Evolutionary conservation across 2,888 invertebrate genomes (phyloP), one percentile per base, ranked within the genome.

Genomic region (Cetonia aurata): DNA sequence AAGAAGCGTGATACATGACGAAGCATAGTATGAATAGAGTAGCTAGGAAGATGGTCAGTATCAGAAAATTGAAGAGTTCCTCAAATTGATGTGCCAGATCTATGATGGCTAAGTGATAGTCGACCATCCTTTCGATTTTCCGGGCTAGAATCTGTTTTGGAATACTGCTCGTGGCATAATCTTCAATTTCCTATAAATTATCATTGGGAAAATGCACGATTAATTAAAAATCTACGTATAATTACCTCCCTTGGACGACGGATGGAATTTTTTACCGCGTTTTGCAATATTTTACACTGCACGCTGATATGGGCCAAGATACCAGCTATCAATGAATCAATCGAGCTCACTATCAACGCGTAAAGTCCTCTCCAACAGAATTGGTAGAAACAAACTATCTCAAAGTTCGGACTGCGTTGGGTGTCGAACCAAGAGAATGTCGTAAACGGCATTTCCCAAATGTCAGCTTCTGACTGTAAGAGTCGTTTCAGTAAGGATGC

Each of bases 1-100:
- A 50, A n/a, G 71, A 68, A 3, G 69, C 71, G 19, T 71, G 69
- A 31, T 71, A 71, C 71, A 71, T 71, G 33, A 71, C 56, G 56
- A 71, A 71, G 31, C 71, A 71, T 12, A 71, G 19, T 25, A 71
- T 71, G 56, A 71, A 71, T 13, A 71, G 41, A 2, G 71, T 69
- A 4, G 65, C 65, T 33, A 53, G 10, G 50, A 71, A 71, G 12
- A 71, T 62, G n/a, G 37, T 53, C 13, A 71, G 42, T 6, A 71
- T 48, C 9, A 71, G 19, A 37, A 71, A 37, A 42, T 62, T 71
- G 50, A 71, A 71, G 3, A 71, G 31, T 17, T 62, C 56, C 15
- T 71, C 71, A 41, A 71, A 71, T 41, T 56, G 62, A 13, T 42
- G 31, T 8, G 71, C 71, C 17, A 71, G 8, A 15, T 65, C 44